Base-by-base conservation (phyloP, 2,888 invertebrate species). In the Melanchra persicariae region DNA sequence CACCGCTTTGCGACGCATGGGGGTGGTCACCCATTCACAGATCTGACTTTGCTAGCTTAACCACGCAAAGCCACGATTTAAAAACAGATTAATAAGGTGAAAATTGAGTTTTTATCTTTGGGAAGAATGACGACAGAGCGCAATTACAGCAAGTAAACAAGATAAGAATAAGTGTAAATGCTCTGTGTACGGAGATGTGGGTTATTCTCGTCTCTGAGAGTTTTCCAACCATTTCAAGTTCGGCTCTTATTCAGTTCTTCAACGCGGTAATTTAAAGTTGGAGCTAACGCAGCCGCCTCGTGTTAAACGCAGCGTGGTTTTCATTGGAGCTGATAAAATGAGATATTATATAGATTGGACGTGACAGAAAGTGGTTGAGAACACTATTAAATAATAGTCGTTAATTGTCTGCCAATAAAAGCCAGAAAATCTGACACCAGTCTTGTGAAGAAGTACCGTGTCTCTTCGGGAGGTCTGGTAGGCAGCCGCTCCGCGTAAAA, bases 221-320 rank as follows among this genome's bases (percentile, higher is more conserved):
- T 19, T 30, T 10, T 10, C 24, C 17, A 47, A 34, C 17, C 47
- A 37, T 30, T 17, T n/a, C 9, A 74, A 43, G n/a, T 49, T 26
- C 1, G 19, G 17, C 22, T 22, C 45, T 34, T 47, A 49, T 40
- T 61, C 19, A 60, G 47, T 34, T 40, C 26, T 49, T 47, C 47
- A 47, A 71, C 24, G 40, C 62, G 40, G 54, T 63, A 49, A 74
- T 63, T 34, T 30, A 49, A 71, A 74, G 37, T 72, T 37, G 2
- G 7, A 37, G 47, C 47, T 10, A 9, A 54, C 19, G 37, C 51
- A 37, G 19, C 30, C 17, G 24, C 22, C 30, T n/a, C 19, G 30
- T 55, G n/a, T 34, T 40, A 26, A 45, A 43, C 9, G 24, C 43
- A 26, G 24, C 15, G 22, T 12, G 19, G 22, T 57, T 43, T 26